Evolutionary conservation across 2,888 invertebrate species (phyloP).

Genomic region (Thymelicus acteon): DNA sequence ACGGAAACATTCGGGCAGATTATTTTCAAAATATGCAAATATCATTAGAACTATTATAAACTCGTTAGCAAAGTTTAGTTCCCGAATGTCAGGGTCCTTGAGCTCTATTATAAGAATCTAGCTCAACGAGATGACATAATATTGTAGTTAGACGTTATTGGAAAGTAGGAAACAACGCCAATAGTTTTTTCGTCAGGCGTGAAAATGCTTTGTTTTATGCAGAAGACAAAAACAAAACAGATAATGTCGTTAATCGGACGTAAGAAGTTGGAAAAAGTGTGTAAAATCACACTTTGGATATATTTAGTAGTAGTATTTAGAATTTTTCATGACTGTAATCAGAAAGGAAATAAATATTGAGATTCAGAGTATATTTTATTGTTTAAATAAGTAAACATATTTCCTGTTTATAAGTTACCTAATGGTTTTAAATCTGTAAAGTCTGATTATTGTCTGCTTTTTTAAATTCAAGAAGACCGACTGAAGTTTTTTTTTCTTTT

Average conservation of each 20-base stretch:
- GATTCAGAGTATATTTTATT: no score
- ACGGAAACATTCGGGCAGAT: constrained; percentile 12
- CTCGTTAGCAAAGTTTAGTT: constrained; percentile 24
- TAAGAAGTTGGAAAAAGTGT: neutral
- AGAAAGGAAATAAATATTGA: no score
- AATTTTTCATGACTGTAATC: no score
- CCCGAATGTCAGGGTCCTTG: constrained; percentile 25
- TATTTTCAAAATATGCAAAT: constrained; percentile 25
- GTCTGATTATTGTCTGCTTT: no score
- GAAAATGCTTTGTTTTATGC: neutral
- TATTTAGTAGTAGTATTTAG: no score
- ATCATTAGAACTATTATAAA: constrained; percentile 1
- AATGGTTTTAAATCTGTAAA: no score
- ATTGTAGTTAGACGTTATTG: constrained; percentile 1
- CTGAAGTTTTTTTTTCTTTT: no score
- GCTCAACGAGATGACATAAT: constrained; percentile 27
- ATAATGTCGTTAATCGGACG: neutral
- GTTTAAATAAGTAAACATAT: no score
- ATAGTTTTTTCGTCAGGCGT: neutral
- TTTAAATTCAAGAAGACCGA: no score
- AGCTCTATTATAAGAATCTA: constrained; percentile 23
- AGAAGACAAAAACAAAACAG: neutral
- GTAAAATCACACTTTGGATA: neutral
- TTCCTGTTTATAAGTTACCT: no score
- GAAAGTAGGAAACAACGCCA: constrained; percentile 4